Percentiles rank a stretch among this genome's conserved stretches.
phyloP scores from a whole-genome alignment of 2,797 vertebrate genomes.

The Ctenopoma multispine region DNA sequence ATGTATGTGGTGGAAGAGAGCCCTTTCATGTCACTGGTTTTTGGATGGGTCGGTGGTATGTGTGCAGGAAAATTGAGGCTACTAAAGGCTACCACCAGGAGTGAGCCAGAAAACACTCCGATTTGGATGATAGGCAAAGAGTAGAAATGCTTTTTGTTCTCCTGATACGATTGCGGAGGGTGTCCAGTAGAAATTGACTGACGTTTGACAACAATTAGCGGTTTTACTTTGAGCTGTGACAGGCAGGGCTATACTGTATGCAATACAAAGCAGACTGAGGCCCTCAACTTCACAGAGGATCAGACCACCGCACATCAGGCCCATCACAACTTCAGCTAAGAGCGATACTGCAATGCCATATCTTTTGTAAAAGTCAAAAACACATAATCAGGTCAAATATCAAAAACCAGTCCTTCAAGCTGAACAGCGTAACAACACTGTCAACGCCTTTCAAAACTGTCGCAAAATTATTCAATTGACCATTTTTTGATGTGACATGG shows the following conservation, averaged over 20 bases:
- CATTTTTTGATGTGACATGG: constrained; percentile 6
- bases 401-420: background rate
- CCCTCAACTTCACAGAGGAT: constrained; percentile 59
- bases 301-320: constrained; percentile 56
- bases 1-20: constrained; percentile 69
- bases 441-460: background rate
- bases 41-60: constrained; percentile 63
- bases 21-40: constrained; percentile 81
- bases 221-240: constrained; percentile 70
- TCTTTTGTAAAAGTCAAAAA: constrained; percentile 28
- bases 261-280: constrained; percentile 61
- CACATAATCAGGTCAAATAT: constrained; percentile 29
- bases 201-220: constrained; percentile 85
- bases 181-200: constrained; percentile 66
- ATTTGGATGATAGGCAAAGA: constrained; percentile 71
- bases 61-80: constrained; percentile 74
- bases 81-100: constrained; percentile 75
- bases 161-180: constrained; percentile 55
- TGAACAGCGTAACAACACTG: background rate
- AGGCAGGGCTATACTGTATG: constrained; percentile 53
- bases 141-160: constrained; percentile 46
- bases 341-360: constrained; percentile 33
- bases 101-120: constrained; percentile 58
- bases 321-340: constrained; percentile 55
- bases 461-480: background rate